phyloP scores from a whole-genome alignment of 1,140 invertebrate genomes.

The Ceratosolen solmsi region DNA sequence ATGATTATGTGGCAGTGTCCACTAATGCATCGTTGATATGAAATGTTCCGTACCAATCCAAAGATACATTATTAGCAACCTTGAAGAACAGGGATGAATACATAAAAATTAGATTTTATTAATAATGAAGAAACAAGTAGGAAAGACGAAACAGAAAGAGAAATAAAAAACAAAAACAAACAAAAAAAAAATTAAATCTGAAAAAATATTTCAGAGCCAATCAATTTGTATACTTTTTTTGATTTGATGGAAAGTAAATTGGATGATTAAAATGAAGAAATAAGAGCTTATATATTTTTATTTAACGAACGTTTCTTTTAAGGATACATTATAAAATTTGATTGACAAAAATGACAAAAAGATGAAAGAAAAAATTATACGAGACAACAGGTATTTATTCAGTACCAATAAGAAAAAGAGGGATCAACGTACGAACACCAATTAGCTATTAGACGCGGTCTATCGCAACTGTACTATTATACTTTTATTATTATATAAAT shows the following conservation, averaged over 20 bases:
- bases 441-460: slow-evolving; percentile 72
- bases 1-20: slow-evolving; percentile 22
- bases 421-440: slow-evolving; percentile 75
- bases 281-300: slow-evolving; percentile 27
- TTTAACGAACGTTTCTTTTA: background rate
- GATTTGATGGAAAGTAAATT: slow-evolving; percentile 10
- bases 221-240: slow-evolving; percentile 28
- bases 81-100: slow-evolving; percentile 13
- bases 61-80: slow-evolving; percentile 30
- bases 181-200: background rate
- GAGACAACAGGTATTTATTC: slow-evolving; percentile 50
- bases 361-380: slow-evolving; percentile 9
- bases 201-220: slow-evolving; percentile 25
- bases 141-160: too few species aligned
- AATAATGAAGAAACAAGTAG: slow-evolving; percentile 1
- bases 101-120: slow-evolving; percentile 36
- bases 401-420: slow-evolving; percentile 68
- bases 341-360: slow-evolving; percentile 30
- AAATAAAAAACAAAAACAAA: too few species aligned
- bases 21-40: slow-evolving; percentile 17
- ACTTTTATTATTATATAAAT: slow-evolving; percentile 54
- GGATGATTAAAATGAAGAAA: background rate
- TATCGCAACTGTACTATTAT: slow-evolving; percentile 66
- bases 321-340: background rate
- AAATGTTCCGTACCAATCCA: slow-evolving; percentile 51